phyloP scores from a whole-genome alignment of 2,797 vertebrate species.

The Sebastes minor region DNA sequence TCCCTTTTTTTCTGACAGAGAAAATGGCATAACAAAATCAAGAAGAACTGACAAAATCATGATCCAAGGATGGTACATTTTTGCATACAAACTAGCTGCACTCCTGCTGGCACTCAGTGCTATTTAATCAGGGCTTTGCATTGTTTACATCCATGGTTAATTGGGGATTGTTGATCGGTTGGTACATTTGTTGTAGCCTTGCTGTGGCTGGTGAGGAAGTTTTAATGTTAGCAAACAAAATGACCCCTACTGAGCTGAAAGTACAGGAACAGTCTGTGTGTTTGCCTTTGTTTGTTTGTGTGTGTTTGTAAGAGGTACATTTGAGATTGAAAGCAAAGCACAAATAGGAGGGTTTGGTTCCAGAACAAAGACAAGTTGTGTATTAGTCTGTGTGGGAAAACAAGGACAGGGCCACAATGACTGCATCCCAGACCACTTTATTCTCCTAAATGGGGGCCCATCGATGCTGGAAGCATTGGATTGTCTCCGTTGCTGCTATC shows the following conservation, averaged over 20 bases:
- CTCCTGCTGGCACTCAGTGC: background rate
- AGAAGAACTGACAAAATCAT: background rate
- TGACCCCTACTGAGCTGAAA: background rate
- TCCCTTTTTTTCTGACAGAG: background rate
- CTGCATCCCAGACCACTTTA: background rate
- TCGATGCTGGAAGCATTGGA: background rate
- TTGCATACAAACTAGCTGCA: background rate
- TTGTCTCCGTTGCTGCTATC: background rate
- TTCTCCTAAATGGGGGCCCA: background rate
- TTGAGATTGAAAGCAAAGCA: conserved; percentile 32
- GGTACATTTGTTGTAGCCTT: background rate
- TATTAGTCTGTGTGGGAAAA: background rate
- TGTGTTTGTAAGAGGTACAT: background rate
- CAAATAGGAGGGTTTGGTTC: conserved; percentile 13
- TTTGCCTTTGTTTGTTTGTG: background rate
- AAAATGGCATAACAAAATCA: background rate
- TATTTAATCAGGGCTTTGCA: background rate
- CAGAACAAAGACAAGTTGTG: conserved; percentile 10
- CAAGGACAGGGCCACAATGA: background rate
- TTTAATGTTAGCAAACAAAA: background rate
- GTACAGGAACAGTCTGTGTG: background rate
- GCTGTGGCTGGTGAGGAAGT: background rate
- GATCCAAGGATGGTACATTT: background rate
- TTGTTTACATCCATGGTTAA: background rate
- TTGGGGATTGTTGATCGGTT: background rate